These are phyloP conservation scores for Poecile atricapillus DNA, from an alignment of 2,113 vertebrate genomes.

Conservation along the genomic window DNA sequence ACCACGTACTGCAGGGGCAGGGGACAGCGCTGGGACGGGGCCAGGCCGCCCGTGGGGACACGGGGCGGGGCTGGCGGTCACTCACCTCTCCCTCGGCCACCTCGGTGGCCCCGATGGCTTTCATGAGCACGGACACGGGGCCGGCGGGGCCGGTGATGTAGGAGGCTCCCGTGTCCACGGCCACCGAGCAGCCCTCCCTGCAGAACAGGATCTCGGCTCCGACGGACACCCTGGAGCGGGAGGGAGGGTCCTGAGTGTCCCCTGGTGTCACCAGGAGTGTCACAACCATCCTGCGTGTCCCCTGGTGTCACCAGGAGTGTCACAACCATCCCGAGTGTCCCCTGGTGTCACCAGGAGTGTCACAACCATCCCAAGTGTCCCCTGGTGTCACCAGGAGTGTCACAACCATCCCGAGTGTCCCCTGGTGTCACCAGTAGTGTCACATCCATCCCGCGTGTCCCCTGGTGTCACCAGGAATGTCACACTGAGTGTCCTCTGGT, in stretches of 20 bases:
- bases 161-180: slow-evolving; percentile 90
- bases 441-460: background rate
- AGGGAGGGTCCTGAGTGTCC: background rate
- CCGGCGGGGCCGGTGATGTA: slow-evolving; percentile 90
- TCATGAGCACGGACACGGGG: slow-evolving; percentile 82
- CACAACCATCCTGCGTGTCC: background rate
- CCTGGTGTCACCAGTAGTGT: background rate
- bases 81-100: slow-evolving; percentile 82
- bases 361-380: too few relatives aligned
- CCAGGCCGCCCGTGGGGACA: rapidly evolving
- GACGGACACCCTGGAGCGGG: slow-evolving; percentile 80
- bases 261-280: rapidly evolving
- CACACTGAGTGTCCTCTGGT: rapidly evolving
- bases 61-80: rapidly evolving
- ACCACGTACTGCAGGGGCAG: slow-evolving; percentile 80
- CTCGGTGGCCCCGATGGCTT: slow-evolving; percentile 82
- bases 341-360: background rate
- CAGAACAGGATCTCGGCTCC: slow-evolving; percentile 83
- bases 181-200: slow-evolving; percentile 82
- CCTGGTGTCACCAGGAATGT: rapidly evolving
- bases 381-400: too few relatives aligned
- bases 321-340: background rate
- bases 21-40: background rate
- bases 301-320: background rate
- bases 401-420: too few relatives aligned